Percentiles rank a stretch among this genome's conserved stretches.
phyloP scores from a whole-genome alignment of 2,113 vertebrate species.

The Chelonoidis abingdonii region DNA sequence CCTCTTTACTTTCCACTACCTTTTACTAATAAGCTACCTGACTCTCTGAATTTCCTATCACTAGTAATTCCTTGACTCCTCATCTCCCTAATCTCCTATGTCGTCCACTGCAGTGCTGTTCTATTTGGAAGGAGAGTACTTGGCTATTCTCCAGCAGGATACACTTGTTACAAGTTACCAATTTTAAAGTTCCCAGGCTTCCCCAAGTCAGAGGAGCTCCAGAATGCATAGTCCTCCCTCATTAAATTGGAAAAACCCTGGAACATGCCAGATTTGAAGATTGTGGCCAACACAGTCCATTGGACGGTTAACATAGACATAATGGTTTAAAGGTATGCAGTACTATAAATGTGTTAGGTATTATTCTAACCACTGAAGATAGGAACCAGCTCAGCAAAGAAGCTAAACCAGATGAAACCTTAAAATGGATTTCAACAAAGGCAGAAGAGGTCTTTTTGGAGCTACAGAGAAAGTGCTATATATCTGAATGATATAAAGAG shows the following conservation, averaged over 20 bases:
- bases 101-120: neutral
- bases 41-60: neutral
- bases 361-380: neutral
- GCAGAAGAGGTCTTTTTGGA: neutral
- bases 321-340: neutral
- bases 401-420: neutral
- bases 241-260: neutral
- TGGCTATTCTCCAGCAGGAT: neutral
- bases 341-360: neutral
- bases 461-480: neutral
- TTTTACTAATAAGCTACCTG: too few relatives aligned
- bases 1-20: too few relatives aligned
- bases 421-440: neutral
- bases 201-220: neutral
- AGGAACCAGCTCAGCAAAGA: neutral
- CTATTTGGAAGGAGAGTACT: neutral
- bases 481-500: neutral
- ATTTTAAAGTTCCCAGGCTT: neutral
- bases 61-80: neutral
- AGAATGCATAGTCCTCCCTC: neutral
- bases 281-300: neutral
- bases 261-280: neutral
- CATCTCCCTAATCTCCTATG: neutral
- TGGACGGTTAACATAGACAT: neutral
- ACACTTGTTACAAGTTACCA: neutral